phyloP scores from a whole-genome alignment of 1,140 invertebrate genomes.

The Pseudomyrmex dendroicus region DNA sequence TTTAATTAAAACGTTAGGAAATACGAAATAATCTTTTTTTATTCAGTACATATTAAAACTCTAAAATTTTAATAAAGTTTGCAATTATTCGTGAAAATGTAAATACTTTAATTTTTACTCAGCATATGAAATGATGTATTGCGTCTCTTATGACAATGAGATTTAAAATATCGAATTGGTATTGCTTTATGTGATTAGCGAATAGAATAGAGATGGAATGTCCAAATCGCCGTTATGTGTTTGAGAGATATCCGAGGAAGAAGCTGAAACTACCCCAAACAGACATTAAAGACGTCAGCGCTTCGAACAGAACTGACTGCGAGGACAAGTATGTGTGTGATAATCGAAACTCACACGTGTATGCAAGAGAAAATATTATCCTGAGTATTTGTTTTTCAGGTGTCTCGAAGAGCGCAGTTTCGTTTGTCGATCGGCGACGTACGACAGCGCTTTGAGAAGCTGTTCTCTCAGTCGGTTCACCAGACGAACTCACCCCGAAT shows the following conservation, averaged over 20 bases:
- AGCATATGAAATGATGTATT: neutral
- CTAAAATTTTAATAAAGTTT: neutral
- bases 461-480: constrained; percentile 93
- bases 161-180: neutral
- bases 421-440: constrained; percentile 94
- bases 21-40: neutral
- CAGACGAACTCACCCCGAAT: constrained; percentile 92
- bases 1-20: constrained; percentile 21
- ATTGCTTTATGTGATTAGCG: constrained; percentile 85
- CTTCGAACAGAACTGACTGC: constrained; percentile 94
- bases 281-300: constrained; percentile 92
- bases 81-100: neutral
- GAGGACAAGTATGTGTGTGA: constrained; percentile 88
- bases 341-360: neutral
- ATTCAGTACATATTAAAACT: too few species aligned
- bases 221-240: constrained; percentile 93
- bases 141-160: neutral
- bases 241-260: constrained; percentile 93
- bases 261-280: constrained; percentile 91
- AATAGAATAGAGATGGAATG: constrained; percentile 94
- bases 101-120: neutral
- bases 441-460: constrained; percentile 90
- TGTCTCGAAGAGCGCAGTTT: constrained; percentile 95
- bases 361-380: neutral
- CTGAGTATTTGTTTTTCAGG: constrained; percentile 77